Conservation (phyloP, 2,113 vertebrate species). For the Perca flavescens region DNA sequence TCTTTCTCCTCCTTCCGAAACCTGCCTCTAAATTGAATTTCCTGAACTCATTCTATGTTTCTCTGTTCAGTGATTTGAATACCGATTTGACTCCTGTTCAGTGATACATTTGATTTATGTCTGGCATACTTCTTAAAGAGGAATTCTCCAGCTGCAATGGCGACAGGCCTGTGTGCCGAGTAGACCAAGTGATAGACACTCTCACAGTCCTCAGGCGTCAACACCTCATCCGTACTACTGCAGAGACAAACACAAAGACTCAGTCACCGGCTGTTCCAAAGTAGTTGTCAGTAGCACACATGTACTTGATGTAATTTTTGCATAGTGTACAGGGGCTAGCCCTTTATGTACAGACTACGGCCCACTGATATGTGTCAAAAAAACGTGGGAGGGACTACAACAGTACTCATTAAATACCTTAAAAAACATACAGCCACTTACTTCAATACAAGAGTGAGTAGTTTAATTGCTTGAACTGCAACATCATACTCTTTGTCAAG, state of each 20-base stretch:
- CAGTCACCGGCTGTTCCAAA: not conserved
- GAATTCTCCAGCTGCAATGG: slow-evolving; percentile 98
- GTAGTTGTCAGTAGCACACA: not conserved
- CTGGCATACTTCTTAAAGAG: slow-evolving; percentile 97
- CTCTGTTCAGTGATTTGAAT: slow-evolving; percentile 1
- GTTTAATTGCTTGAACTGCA: slow-evolving; percentile 99
- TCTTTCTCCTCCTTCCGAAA: not conserved
- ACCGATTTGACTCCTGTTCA: not conserved
- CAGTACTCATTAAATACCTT: not conserved
- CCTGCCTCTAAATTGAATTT: not conserved
- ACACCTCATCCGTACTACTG: slow-evolving; percentile 98
- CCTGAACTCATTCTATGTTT: not conserved
- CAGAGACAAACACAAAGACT: slow-evolving; percentile 57
- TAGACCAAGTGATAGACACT: slow-evolving; percentile 99
- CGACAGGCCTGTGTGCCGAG: slow-evolving; percentile 97
- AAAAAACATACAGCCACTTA: slow-evolving; percentile 85
- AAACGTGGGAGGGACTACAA: not conserved
- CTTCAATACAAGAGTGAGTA: slow-evolving; percentile 98
- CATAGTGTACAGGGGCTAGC: not conserved
- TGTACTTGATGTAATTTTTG: not conserved
- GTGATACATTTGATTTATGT: not conserved
- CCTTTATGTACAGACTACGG: not conserved
- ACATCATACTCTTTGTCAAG: slow-evolving; percentile 99
- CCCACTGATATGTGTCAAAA: not conserved
- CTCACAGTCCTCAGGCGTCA: slow-evolving; percentile 99